phyloP scores from a whole-genome alignment of 2,113 vertebrate genomes.

The Zootoca vivipara region DNA sequence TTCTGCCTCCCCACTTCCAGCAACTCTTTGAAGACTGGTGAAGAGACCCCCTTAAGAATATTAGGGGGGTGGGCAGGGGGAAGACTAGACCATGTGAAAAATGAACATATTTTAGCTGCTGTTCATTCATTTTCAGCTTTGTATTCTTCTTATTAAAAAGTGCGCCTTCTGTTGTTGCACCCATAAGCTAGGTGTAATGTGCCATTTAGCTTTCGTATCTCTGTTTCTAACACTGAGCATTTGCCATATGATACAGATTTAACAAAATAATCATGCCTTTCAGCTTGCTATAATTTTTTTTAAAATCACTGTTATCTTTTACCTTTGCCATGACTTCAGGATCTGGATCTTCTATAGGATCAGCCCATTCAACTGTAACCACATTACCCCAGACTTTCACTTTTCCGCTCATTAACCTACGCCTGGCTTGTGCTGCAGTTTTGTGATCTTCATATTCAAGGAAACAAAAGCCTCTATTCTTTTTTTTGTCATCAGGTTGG shows the following conservation, averaged over 20 bases:
- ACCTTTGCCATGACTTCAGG: slow-evolving; percentile 99
- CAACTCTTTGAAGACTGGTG: too few species aligned
- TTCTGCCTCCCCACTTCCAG: too few species aligned
- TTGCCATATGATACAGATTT: background rate
- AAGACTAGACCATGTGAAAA: too few species aligned
- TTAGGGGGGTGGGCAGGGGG: too few species aligned
- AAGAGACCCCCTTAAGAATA: too few species aligned
- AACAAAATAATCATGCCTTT: background rate
- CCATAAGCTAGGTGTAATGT: too few species aligned
- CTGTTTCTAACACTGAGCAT: background rate
- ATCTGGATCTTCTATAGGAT: slow-evolving; percentile 98
- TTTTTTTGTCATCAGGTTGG: slow-evolving; percentile 97
- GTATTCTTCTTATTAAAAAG: too few species aligned
- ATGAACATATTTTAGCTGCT: too few species aligned
- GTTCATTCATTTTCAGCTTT: too few species aligned
- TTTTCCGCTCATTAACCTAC: slow-evolving; percentile 97
- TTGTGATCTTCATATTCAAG: slow-evolving; percentile 99
- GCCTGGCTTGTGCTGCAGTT: slow-evolving; percentile 94
- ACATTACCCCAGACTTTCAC: slow-evolving; percentile 98
- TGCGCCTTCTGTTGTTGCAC: too few species aligned
- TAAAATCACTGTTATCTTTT: slow-evolving; percentile 45
- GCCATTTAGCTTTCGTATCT: too few species aligned
- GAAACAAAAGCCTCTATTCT: slow-evolving; percentile 98
- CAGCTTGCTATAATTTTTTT: background rate
- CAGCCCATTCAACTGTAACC: slow-evolving; percentile 98